Conservation (phyloP, 2,888 invertebrate genomes). For the Herminia tarsipennalis region DNA sequence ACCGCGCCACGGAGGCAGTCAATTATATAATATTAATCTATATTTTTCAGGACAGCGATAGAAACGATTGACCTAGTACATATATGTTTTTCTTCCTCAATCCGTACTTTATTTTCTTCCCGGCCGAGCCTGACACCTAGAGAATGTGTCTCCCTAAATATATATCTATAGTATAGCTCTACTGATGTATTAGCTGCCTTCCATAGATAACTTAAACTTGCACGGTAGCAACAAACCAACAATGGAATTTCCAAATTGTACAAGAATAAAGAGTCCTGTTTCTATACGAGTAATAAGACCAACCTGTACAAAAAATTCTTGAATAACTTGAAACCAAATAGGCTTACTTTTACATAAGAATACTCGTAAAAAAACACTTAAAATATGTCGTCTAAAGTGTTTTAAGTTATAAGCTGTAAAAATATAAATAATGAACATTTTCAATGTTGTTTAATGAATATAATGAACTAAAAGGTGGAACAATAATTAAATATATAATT, state of each 20-base stretch:
- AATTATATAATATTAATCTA: no score
- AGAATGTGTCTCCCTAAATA: not conserved
- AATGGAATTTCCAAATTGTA: slow-evolving; percentile 57
- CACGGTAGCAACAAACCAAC: slow-evolving; percentile 32
- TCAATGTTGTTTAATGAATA: no score
- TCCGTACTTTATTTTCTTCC: no score
- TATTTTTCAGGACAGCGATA: no score
- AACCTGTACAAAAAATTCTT: slow-evolving; percentile 17
- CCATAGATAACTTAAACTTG: slow-evolving; percentile 50
- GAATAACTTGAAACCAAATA: slow-evolving; percentile 2
- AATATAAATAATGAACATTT: no score
- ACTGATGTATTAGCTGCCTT: slow-evolving; percentile 7
- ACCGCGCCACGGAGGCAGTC: no score
- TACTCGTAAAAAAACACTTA: not conserved
- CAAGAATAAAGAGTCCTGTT: slow-evolving; percentile 24
- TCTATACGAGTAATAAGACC: slow-evolving; percentile 22
- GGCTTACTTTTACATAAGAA: slow-evolving; percentile 7
- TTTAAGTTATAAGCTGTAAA: no score
- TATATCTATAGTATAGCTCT: slow-evolving; percentile 9
- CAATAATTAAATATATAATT: not conserved
- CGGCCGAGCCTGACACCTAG: not conserved
- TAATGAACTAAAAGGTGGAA: no score
- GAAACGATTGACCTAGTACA: no score
- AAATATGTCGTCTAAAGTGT: no score
- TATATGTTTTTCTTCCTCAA: no score